Base-by-base conservation (phyloP, 1,140 invertebrate species). In the Leptinotarsa defecta region DNA sequence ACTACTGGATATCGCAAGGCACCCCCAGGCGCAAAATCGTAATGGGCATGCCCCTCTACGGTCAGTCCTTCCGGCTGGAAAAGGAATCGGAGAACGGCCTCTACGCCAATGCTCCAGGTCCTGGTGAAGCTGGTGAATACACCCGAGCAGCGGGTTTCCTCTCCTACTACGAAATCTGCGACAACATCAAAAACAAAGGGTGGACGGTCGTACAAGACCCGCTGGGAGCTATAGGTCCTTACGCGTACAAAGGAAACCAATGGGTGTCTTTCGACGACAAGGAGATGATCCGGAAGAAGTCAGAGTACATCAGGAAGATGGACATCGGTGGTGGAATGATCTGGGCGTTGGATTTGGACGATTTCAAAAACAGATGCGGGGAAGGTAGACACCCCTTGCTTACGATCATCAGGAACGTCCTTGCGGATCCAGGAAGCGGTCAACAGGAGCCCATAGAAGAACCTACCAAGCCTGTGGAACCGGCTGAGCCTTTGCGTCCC, bases 41-140 rank as follows among this genome's bases (percentile, higher is more conserved):
- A 0, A 92, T 97, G 91, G 95, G 95, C 69, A 94, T 97, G 89
- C 95, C 95, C 1, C 84, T 95, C n/a, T 97, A 97, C 83, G 95
- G 95, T 0, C 94, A 96, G 83, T 92, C 94, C 1, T 97, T 96
- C 81, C 91, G 91, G 0, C 83, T 94, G 20, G 86, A 86, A 64
- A 86, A 86, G 48, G 83, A 86, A 11, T 87, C 86, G 17, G 88
- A 90, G 17, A 89, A 92, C 79, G 92, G 91, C 1, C 83, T 96
- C 2, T 94, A 95, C 82, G 88, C 91, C 0, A 91, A 91, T 22
- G 93, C 94, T 0, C 89, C 91, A 27, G 90, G 91, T 13, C 90
- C 92, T 19, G 94, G 95, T 2, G 88, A 91, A 76, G 91, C 92
- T 13, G 95, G 95, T 8, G 91, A 94, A 85, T 95, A 92, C 76